These are phyloP conservation scores for Blennius ocellaris DNA, from an alignment of 2,113 vertebrate species.

Conservation along the genomic window DNA sequence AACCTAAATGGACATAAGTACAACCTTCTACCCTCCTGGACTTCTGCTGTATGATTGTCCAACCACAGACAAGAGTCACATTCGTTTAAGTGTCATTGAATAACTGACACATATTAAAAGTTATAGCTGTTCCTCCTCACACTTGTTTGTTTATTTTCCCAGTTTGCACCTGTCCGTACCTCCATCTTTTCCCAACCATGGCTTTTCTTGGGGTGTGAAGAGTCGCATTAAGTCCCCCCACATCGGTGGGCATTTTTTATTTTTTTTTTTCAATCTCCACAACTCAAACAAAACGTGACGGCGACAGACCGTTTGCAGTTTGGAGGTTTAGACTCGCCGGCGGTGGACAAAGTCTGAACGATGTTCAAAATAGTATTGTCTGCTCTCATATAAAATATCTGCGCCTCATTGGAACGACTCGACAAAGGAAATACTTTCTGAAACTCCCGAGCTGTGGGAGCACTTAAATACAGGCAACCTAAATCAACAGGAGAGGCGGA, in stretches of 20 bases:
- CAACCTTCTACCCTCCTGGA: no score
- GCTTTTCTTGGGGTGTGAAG: not conserved
- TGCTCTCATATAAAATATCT: not conserved
- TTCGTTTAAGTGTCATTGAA: no score
- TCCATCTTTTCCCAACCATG: not conserved
- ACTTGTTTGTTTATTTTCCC: slow-evolving; percentile 32
- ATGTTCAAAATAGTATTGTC: not conserved
- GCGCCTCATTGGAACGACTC: not conserved
- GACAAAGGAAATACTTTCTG: not conserved
- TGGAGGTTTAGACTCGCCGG: slow-evolving; percentile 2
- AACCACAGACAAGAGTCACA: no score
- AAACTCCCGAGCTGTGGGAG: not conserved
- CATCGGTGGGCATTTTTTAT: slow-evolving; percentile 11
- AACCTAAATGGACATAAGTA: no score
- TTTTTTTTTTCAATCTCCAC: slow-evolving; percentile 19
- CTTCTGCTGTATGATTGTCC: no score
- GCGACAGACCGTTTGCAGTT: slow-evolving; percentile 27
- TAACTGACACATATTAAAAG: no score
- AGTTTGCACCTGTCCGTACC: slow-evolving; percentile 29
- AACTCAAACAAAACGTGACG: slow-evolving; percentile 15
- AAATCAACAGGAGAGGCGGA: slow-evolving; percentile 4
- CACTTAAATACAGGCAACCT: not conserved
- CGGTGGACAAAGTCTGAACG: slow-evolving; percentile 1
- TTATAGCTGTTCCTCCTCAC: slow-evolving; percentile 25
- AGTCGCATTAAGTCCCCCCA: not conserved